Base-by-base conservation (phyloP, 2,888 invertebrate species). In the Pyrochroa serraticornis region DNA sequence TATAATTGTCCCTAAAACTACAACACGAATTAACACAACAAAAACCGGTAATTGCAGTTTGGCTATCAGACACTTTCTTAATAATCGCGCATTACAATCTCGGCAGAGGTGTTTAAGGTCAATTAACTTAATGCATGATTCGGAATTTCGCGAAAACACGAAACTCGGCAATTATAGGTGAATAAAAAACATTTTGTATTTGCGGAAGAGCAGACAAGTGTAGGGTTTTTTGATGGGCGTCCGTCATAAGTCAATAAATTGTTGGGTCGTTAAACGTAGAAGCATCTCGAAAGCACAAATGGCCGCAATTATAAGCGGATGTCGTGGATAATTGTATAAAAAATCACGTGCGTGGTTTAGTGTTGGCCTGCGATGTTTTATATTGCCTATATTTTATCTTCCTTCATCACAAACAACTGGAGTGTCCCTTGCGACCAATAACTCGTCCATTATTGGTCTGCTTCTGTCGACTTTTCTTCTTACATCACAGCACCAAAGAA, bases 361-460 rank as follows among this genome's bases (percentile, higher is more conserved):
- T 47, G 48, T 30, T 48, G 37, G 47, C 43, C 37, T 35, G 33
- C 42, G 55, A 55, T 46, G 43, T 56, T 61, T 65, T 63, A 63
- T 62, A 60, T 63, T 61, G 62, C 57, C 51, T 50, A 58, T 63
- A 63, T 62, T 62, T 62, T 54, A 55, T 59, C 57, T 47, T 48
- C 51, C 55, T 54, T 59, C 66, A 64, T 64, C 62, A 58, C 62
- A 60, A 64, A 60, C 60, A 64, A 60, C 62, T 60, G 55, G 48
- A 47, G 63, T 47, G 51, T 64, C 64, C 60, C 64, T 50, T 37
- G 61, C 38, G 65, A 56, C 63, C 60, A 60, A 62, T 67, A 67
- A 64, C 63, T 67, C 62, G 44, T 41, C 55, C 62, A 63, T 63
- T 64, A 67, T 67, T 60, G 64, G 62, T 58, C 51, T 53, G 61